Evolutionary conservation across 2,113 vertebrate genomes (phyloP), one percentile per base, ranked within the genome.

Genomic region (Saiga tatarica): DNA sequence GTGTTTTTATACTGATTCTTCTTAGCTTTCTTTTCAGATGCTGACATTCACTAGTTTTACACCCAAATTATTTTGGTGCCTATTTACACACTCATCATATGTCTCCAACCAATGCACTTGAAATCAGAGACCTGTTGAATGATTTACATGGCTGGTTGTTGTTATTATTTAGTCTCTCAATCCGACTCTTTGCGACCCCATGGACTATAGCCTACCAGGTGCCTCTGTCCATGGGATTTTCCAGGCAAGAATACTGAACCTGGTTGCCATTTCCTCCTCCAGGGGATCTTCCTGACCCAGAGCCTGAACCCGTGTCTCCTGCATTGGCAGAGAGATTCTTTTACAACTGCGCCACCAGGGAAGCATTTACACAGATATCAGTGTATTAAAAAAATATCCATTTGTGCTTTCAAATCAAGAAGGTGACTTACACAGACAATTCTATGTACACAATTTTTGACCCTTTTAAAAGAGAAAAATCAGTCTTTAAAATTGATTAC

Each of bases 341-440:
- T n/a, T 25, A 42, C 71, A 23, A 12, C 21, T 76, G 71, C 13
- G 36, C 36, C 71, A 74, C 71, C 36, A 76, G 23, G 36, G 71
- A 42, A 42, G 6, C 71, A 84, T 87, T 87, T 91, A 84, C 25
- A 53, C 23, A 11, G 28, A 21, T 42, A 85, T 79, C 26, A 57
- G 59, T 5, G 78, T 81, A 55, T 84, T 60, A 85, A 47, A 53
- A 79, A 88, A n/a, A 26, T 59, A 82, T 60, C 15, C 7, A 74
- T 42, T 79, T 88, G 25, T 83, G 74, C 39, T 89, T 95, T 95
- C 57, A 97, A 94, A 79, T 53, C 30, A 53, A n/a, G 39, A 95
- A 78, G 74, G 42, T 87, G 25, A 74, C 19, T 85, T 86, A 47
- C 87, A 33, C 21, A 81, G 42, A 16, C 55, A n/a, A 71, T 87